Base-by-base conservation (phyloP, 1,140 invertebrate genomes). In the Epicauta chinensis region DNA sequence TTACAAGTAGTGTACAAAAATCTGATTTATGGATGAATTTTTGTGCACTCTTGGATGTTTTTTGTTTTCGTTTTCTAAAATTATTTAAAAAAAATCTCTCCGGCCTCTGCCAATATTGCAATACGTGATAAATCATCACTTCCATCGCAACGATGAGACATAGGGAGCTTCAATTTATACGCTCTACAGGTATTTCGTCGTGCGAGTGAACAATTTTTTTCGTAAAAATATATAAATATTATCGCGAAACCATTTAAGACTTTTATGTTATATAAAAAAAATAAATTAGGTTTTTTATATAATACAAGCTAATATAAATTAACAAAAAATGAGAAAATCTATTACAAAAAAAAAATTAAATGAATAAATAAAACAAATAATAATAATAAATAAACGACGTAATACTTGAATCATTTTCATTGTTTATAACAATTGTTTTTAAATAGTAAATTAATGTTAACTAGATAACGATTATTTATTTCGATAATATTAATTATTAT, bases 61-160 rank as follows among this genome's bases (percentile, higher is more conserved):
- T 23, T 23, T 23, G 23, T 23, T 23, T 7, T 23, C 23, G 23
- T 23, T 23, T 7, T 3, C 23, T 23, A 23, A 5, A 23, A 23
- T 5, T 23, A 23, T 5, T 23, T 23, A 23, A 23, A n/a, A n/a
- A n/a, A n/a, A 23, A 23, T 23, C 23, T 23, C 23, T 37, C 48
- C 35, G 35, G 23, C 41, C 34, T 49, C 45, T 30, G 43, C 42
- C 38, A 15, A 47, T 57, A 47, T 57, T 7, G 55, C 55, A 57
- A 53, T 57, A 57, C 50, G 51, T 42, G 48, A 50, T 50, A 39
- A 23, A 17, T 42, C 48, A 41, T 50, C 48, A 47, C 45, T 47
- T 47, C 45, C 45, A 47, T 47, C 45, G 38, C 41, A n/a, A 29
- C n/a, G 45, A 47, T n/a, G 16, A 37, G 45, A 31, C 43, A 35